These are phyloP conservation scores for Trisateles emortualis DNA, from an alignment of 2,888 invertebrate species.

Conservation along the genomic window DNA sequence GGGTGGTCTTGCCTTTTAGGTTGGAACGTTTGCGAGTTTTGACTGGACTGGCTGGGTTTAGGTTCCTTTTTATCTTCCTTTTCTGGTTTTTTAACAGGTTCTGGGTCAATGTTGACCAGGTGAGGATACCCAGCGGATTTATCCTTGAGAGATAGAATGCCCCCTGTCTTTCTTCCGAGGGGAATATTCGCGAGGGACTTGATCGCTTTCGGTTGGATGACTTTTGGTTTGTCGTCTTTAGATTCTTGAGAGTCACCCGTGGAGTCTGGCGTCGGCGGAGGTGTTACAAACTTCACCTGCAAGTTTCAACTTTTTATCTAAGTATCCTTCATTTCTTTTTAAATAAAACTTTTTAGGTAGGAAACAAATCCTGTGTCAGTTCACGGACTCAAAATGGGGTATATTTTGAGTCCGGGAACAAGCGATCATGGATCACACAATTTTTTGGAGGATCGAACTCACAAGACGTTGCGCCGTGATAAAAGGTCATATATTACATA, in stretches of 20 bases:
- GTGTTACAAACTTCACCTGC: conserved; percentile 87
- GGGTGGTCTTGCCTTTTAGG: conserved; percentile 60
- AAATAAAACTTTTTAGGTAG: too few relatives aligned
- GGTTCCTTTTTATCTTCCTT: conserved; percentile 73
- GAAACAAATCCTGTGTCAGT: too few relatives aligned
- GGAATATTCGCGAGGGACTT: conserved; percentile 79
- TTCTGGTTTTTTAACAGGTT: conserved; percentile 66
- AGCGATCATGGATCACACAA: too few relatives aligned
- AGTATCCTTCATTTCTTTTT: background rate
- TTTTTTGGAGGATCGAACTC: too few relatives aligned
- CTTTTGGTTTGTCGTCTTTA: conserved; percentile 73
- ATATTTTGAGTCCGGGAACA: too few relatives aligned
- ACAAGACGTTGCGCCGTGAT: too few relatives aligned
- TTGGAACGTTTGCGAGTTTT: conserved; percentile 58
- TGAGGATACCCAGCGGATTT: conserved; percentile 84
- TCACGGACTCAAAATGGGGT: too few relatives aligned
- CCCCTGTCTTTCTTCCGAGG: conserved; percentile 79
- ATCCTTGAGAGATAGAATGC: conserved; percentile 84
- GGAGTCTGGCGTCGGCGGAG: conserved; percentile 78
- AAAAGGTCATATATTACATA: too few relatives aligned
- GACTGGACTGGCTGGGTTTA: conserved; percentile 60
- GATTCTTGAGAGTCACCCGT: conserved; percentile 57
- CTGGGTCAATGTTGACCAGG: conserved; percentile 76
- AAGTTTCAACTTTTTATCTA: background rate
- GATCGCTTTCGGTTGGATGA: conserved; percentile 74